Percentiles rank a stretch among this genome's conserved stretches.
phyloP scores from a whole-genome alignment of 1,140 invertebrate species.

The Drosophila grimshawi region DNA sequence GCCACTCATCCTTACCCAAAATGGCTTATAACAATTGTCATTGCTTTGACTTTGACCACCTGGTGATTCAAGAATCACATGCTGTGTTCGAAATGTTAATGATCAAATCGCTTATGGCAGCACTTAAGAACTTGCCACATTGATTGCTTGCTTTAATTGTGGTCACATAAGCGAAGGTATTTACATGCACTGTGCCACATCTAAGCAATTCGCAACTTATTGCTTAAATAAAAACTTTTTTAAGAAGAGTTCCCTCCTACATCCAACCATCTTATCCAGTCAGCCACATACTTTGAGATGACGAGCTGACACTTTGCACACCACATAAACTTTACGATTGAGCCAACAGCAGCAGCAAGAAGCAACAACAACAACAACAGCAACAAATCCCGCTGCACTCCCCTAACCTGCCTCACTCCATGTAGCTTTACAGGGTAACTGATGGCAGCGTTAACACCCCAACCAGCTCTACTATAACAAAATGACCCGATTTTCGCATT shows the following conservation, averaged over 20 bases:
- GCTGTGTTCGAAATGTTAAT: neutral
- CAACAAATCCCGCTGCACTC: slow-evolving; percentile 15
- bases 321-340: slow-evolving; percentile 46
- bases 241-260: neutral
- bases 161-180: neutral
- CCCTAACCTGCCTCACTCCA: too few species aligned
- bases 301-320: slow-evolving; percentile 46
- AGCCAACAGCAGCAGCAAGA: slow-evolving; percentile 5
- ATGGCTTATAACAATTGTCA: neutral
- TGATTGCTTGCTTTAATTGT: slow-evolving; percentile 26
- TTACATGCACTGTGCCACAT: slow-evolving; percentile 13
- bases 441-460: slow-evolving; percentile 41
- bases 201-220: slow-evolving; percentile 40
- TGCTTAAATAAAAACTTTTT: slow-evolving; percentile 45
- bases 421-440: slow-evolving; percentile 19
- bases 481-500: slow-evolving; percentile 78
- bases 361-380: slow-evolving; percentile 5
- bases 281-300: slow-evolving; percentile 40
- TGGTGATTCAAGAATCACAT: neutral
- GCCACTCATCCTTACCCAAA: too few species aligned
- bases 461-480: slow-evolving; percentile 30
- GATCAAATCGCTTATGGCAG: slow-evolving; percentile 4
- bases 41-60: slow-evolving; percentile 4
- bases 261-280: neutral
- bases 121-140: slow-evolving; percentile 29